phyloP scores from a whole-genome alignment of 1,140 invertebrate species.

The Helicoverpa zea region DNA sequence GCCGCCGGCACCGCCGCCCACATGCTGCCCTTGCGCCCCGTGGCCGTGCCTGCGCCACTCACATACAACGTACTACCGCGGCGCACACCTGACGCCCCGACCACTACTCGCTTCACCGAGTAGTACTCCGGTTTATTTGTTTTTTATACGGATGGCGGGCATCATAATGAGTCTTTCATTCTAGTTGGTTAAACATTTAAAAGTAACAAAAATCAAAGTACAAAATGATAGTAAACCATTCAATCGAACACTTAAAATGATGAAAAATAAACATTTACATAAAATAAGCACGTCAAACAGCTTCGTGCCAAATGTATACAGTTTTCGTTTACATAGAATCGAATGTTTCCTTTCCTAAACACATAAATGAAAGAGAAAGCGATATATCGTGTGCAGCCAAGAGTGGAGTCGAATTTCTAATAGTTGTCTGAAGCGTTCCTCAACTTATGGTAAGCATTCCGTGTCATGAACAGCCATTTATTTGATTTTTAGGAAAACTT shows the following conservation, averaged over 20 bases:
- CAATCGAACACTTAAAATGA: conserved; percentile 78
- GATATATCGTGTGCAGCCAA: conserved; percentile 85
- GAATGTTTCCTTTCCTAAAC: conserved; percentile 79
- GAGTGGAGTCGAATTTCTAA: conserved; percentile 85
- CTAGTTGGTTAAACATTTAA: conserved; percentile 53
- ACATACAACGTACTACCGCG: conserved; percentile 10
- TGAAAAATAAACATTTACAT: conserved; percentile 79
- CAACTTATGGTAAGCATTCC: conserved; percentile 84
- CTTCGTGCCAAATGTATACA: conserved; percentile 82
- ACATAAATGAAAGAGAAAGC: conserved; percentile 85
- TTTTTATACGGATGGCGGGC: conserved; percentile 48
- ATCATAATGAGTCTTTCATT: conserved; percentile 34
- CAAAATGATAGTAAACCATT: conserved; percentile 77
- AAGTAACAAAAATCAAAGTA: conserved; percentile 66
- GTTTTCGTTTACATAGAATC: conserved; percentile 75
- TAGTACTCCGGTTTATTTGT: not conserved
- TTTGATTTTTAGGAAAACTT: conserved; percentile 67
- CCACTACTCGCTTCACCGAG: not conserved
- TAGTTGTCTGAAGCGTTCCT: conserved; percentile 83
- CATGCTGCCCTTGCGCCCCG: conserved; percentile 86
- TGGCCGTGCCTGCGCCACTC: conserved; percentile 73
- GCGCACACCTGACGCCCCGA: conserved; percentile 19
- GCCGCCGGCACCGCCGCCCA: conserved; percentile 83
- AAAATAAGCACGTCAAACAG: conserved; percentile 86
- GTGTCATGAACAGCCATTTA: conserved; percentile 84